Conservation (phyloP, 2,888 invertebrate species). For the Lasioglossum malachurum region DNA sequence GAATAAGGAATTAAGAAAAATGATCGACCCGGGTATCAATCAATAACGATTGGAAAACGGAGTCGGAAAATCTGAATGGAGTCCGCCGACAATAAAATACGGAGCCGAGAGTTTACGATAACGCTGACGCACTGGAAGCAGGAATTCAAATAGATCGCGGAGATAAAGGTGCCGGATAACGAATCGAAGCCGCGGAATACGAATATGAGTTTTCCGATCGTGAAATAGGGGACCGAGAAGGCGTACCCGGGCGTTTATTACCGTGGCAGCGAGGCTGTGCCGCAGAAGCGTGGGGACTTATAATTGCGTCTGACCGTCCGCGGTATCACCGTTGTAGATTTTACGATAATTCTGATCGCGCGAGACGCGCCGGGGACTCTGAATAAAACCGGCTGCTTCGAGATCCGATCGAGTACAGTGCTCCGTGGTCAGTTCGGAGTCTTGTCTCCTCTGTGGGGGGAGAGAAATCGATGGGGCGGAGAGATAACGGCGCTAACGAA, state of each 20-base stretch:
- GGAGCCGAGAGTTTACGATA: neutral
- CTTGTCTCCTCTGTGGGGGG: neutral
- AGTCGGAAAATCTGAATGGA: neutral
- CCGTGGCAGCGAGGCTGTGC: neutral
- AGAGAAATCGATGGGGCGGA: slow-evolving; percentile 53
- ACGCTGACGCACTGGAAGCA: neutral
- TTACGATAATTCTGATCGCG: neutral
- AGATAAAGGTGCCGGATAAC: neutral
- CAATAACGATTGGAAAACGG: neutral
- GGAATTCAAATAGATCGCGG: neutral
- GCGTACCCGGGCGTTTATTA: neutral
- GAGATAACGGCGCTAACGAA: slow-evolving; percentile 55
- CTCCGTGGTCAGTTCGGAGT: slow-evolving; percentile 26
- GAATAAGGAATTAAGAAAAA: neutral
- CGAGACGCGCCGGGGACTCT: slow-evolving; percentile 16
- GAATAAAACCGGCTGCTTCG: slow-evolving; percentile 29
- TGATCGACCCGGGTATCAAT: neutral
- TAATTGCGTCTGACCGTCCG: neutral
- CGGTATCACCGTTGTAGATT: neutral
- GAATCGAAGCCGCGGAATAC: neutral
- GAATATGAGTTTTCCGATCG: neutral
- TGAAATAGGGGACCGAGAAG: neutral
- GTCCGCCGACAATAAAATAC: neutral
- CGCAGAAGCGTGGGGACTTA: neutral
- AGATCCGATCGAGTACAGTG: neutral